Base-by-base conservation (phyloP, 2,888 invertebrate genomes). In the Macropis europaea region DNA sequence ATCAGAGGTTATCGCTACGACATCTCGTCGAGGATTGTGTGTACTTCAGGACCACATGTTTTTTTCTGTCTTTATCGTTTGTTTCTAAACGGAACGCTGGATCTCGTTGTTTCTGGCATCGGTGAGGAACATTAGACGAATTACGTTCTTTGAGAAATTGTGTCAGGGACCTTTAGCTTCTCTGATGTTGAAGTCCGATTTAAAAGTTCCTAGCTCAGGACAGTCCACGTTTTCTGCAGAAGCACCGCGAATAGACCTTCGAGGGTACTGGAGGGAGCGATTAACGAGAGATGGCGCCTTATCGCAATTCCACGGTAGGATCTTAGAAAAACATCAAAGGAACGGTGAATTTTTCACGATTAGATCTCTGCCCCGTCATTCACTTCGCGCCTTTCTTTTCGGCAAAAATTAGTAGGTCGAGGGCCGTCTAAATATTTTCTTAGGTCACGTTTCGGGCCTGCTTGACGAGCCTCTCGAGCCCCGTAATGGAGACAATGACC, bases 391-490 rank as follows among this genome's bases (percentile, higher is more conserved):
- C 66, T 50, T 62, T 66, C 52, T 61, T 57, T 40, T 22, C n/a
- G 40, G 2, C 24, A 40, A 34, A 66, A 66, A 74, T 70, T 59
- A 74, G 74, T 59, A 69, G 73, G 38, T 6, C 42, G 62, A 32
- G 64, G 75, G 64, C 66, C 77, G 77, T 71, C 71, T 76, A 81
- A 85, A 85, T 84, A 83, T 84, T 85, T 81, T 82, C 71, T 84
- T 84, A 84, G 84, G 83, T 56, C 53, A 17, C 42, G 66, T n/a
- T n/a, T n/a, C n/a, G 32, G 13, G 52, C 38, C 48, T 40, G 43
- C 32, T 50, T 13, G n/a, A 52, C 30, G 34, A 47, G 19, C 2
- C 28, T 19, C 43, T 38, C 45, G 38, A 30, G 34, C n/a, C 13
- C 17, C 2, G 47, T 75, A 73, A 75, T 47, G 43, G 77, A 83